Evolutionary conservation across 30 jellyfish, hydroid and myxozoan genomes (phyloP), one percentile per base, ranked within the genome.

Genomic region (Chrysaora quinquecirrha): DNA sequence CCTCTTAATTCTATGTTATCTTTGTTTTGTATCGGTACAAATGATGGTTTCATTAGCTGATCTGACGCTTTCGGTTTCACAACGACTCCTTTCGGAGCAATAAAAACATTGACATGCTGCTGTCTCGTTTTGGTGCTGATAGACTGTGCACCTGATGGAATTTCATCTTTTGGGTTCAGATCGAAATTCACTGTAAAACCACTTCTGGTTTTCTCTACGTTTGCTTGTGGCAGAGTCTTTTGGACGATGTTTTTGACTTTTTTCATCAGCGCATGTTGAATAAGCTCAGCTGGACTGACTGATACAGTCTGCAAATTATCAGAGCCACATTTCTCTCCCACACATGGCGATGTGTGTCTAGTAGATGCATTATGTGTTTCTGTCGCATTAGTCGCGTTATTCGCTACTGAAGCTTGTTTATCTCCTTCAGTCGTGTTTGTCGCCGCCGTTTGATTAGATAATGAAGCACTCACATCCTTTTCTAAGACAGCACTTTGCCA

Each of bases 71-170:
- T 94, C 20, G 99, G 99, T 78, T 94, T 94, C 29, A 94, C 97
- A 25, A 94, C 97, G 48, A 94, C 95, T 25, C 99, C 99, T 63
- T 94, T 94, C 10, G 99, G 97, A 28, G 99, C 96, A 30, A 87
- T 94, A 54, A 63, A 94, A 7, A 94, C 94, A 52, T 87, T 80
- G 50, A 94, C 97, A 86, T 94, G 99, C 81, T 94, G 99, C 76
- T 94, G 99, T 9, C 99, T 62, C 19, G 87, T 84, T 30, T 91
- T 79, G 20, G 90, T 64, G 9, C 48, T 66, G 9, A 60, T 64
- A 30, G 24, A 16, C 12, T 71, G 87, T 31, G 82, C 20, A 38
- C 82, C 60, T 48, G 78, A 79, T 20, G 99, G 99, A 25, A 94
- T 94, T 67, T 86, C 87, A 73, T 94, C 99, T 66, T 94, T 94